phyloP scores from a whole-genome alignment of 2,797 vertebrate genomes.

The Hapalemur alaotrensis region DNA sequence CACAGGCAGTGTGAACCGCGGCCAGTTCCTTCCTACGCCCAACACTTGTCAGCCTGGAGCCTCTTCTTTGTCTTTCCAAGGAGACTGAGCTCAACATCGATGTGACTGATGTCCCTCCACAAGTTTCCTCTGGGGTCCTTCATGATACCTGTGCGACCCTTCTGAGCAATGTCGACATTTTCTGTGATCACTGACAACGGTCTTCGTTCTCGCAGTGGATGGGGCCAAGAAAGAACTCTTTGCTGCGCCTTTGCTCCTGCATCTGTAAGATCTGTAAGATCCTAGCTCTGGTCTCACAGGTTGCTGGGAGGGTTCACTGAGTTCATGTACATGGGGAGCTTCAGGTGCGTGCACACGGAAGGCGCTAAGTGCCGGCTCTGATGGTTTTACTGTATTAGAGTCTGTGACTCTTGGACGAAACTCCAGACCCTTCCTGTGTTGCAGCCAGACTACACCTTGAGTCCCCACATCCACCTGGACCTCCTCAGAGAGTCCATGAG shows the following conservation, averaged over 20 bases:
- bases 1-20: slow-evolving; percentile 96
- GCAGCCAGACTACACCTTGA: neutral
- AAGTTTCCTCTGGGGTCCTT: slow-evolving; percentile 94
- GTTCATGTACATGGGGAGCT: neutral
- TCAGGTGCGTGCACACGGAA: rapidly evolving
- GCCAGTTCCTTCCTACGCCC: slow-evolving; percentile 98
- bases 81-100: slow-evolving; percentile 94
- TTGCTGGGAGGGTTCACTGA: neutral
- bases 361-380: neutral
- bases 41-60: slow-evolving; percentile 98
- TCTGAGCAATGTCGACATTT: slow-evolving; percentile 91
- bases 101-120: slow-evolving; percentile 94
- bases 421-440: neutral
- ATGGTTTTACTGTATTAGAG: neutral
- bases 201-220: slow-evolving; percentile 93
- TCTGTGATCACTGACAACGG: slow-evolving; percentile 98
- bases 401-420: neutral
- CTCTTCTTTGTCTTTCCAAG: slow-evolving; percentile 94
- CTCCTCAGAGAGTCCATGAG: neutral
- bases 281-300: neutral
- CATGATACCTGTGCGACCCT: slow-evolving; percentile 93
- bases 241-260: neutral
- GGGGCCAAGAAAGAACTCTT: neutral
- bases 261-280: neutral
- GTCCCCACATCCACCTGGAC: neutral